Conservation (phyloP, 2,113 vertebrate genomes). For the Oreamnos americanus region DNA sequence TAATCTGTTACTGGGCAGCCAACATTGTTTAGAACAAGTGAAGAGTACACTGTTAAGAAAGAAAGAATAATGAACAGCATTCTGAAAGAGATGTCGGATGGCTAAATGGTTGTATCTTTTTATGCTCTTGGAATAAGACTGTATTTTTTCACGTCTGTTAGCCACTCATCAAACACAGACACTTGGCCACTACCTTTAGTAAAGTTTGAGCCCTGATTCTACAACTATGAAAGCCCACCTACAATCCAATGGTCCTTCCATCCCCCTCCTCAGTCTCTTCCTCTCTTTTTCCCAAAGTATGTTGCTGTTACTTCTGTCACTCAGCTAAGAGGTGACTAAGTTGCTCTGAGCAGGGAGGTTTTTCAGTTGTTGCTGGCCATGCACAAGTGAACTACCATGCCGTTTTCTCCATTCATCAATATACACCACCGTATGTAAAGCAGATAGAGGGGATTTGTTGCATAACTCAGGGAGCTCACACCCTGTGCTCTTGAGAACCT, state of each 20-base stretch:
- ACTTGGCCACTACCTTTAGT: background rate
- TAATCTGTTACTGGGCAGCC: background rate
- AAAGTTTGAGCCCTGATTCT: background rate
- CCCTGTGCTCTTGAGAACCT: background rate
- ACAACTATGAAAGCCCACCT: background rate
- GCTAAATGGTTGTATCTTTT: background rate
- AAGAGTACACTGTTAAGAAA: background rate
- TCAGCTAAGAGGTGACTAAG: background rate
- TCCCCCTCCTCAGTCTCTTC: fast-evolving
- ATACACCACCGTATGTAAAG: background rate
- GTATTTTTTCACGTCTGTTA: background rate
- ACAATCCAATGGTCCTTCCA: fast-evolving
- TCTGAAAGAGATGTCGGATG: background rate
- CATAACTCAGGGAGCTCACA: background rate
- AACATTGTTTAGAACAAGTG: background rate
- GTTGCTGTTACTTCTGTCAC: no score
- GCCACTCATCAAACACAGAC: background rate
- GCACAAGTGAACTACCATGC: background rate
- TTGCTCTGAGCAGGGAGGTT: background rate
- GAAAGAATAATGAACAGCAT: background rate
- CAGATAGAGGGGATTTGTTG: background rate
- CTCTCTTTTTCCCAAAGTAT: background rate
- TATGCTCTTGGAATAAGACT: background rate
- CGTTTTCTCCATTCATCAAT: background rate
- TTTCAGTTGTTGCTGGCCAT: background rate